Evolutionary conservation across 1,140 invertebrate genomes (phyloP), one percentile per base, ranked within the genome.

Genomic region (Orius insidiosus): DNA sequence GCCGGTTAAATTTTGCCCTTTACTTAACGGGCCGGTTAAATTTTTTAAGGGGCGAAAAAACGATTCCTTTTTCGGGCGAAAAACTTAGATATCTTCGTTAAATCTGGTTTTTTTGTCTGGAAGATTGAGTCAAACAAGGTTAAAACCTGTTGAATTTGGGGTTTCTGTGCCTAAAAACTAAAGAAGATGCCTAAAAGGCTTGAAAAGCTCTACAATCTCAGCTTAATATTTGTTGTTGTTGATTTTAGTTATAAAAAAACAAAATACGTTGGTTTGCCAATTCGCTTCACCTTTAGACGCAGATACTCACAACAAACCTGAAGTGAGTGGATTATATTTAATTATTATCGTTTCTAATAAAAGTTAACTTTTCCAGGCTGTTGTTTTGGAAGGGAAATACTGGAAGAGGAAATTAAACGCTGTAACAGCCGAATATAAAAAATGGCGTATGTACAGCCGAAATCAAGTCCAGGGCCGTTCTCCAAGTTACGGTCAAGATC

Each of bases 371-470:
- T 64, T 64, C 49, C 61, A 89, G 86, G 84, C 89, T 54, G 83
- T 93, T 46, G 85, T 95, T 47, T 70, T 96, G 57, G 92, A 97
- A 69, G 90, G 90, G 36, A 96, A 97, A 72, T 99, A 98, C 65
- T 98, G 95, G 94, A 98, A 98, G 69, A 66, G 95, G 60, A 79
- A 90, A 67, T 74, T 94, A 45, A 85, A 90, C 54, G 93, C 89
- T 14, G 92, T 98, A 13, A 93, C 89, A 56, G 89, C 90, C 44
- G 95, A 98, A 68, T 99, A 99, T 68, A 96, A 97, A 72, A 94
- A 93, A 81, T 99, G 95, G 95, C 77, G 95, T 37, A 80, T 88
- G 67, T 96, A 88, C 70, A 89, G 84, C 67, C 78, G 85, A 58
- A 85, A 87, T 64, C 76, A 77, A 60, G 71, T 80, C 56, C 71